Base-by-base conservation (phyloP, 2,888 invertebrate genomes). In the Euplagia quadripunctaria region DNA sequence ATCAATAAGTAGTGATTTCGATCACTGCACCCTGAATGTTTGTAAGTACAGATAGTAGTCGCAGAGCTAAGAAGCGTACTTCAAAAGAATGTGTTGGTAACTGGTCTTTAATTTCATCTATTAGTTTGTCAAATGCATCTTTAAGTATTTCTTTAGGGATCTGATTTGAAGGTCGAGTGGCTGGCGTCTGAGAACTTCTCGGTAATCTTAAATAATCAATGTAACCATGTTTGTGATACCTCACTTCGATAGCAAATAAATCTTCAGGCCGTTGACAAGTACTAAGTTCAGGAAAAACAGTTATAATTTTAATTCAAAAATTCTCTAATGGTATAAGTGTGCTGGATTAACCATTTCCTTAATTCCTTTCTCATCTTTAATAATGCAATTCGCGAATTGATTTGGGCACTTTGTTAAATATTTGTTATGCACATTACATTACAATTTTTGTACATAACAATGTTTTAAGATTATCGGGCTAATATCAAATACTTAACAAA, bases 191-290 rank as follows among this genome's bases (percentile, higher is more conserved):
- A 61, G 61, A 61, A 61, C 9, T 61, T 61, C 61, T 61, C 20
- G 61, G 61, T 20, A 80, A 46, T 78, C 82, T 70, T 72, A 80
- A 68, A 82, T 83, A 83, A 80, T 82, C 78, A 76, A 68, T 77
- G 63, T 83, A 86, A 76, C 80, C 76, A 68, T 78, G 74, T 73
- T 79, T 77, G 66, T 85, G 83, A 80, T 83, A 85, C 77, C 80
- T 85, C 75, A 83, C 81, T 85, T 84, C 81, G 9, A 82, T 82
- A 68, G 81, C 79, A 82, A 86, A 85, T 80, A 84, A 79, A 81
- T 86, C 80, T 71, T 73, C 80, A 64, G 84, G 82, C 49, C 68
- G 74, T 85, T 84, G 66, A 77, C 83, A 83, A 82, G 78, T 85
- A 70, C 81, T 77, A 55, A 55, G 6, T 55, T 55, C 4, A 9